Percentiles rank a stretch among this genome's conserved stretches.
Evolutionary conservation across 1,140 invertebrate genomes (phyloP).

Genomic region (Diprion similis): DNA sequence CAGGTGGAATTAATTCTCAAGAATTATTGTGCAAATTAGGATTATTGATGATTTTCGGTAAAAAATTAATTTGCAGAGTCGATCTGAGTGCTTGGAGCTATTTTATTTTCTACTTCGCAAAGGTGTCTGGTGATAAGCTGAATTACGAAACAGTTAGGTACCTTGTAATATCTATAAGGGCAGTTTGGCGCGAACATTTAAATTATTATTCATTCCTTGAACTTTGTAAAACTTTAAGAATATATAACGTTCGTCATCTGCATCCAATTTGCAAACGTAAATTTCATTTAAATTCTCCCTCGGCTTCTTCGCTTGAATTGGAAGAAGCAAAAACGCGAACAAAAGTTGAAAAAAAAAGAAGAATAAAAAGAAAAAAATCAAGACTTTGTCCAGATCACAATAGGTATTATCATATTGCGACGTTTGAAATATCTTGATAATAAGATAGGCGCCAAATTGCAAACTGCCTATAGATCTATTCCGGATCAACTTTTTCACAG

Average conservation of each 20-base stretch:
- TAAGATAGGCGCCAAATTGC: no score
- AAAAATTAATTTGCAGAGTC: no score
- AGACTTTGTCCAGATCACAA: background rate
- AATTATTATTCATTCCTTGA: constrained; percentile 1
- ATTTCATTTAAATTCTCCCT: background rate
- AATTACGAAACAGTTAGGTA: no score
- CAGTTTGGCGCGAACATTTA: background rate
- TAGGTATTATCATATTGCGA: no score
- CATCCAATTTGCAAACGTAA: background rate
- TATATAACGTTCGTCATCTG: background rate
- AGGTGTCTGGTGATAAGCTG: no score
- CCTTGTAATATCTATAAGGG: no score
- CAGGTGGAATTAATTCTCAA: background rate
- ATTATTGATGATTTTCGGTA: background rate
- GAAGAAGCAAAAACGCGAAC: constrained; percentile 10
- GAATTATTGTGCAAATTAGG: background rate
- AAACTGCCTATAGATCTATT: no score
- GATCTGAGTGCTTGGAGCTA: no score
- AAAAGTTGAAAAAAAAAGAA: background rate
- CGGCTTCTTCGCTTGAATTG: background rate
- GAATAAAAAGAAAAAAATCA: constrained; percentile 13
- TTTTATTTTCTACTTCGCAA: no score
- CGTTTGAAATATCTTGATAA: no score
- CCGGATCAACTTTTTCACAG: no score
- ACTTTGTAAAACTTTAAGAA: background rate